Evolutionary conservation across 2,113 vertebrate genomes (phyloP).

Genomic region (Phyllostomus hastatus): DNA sequence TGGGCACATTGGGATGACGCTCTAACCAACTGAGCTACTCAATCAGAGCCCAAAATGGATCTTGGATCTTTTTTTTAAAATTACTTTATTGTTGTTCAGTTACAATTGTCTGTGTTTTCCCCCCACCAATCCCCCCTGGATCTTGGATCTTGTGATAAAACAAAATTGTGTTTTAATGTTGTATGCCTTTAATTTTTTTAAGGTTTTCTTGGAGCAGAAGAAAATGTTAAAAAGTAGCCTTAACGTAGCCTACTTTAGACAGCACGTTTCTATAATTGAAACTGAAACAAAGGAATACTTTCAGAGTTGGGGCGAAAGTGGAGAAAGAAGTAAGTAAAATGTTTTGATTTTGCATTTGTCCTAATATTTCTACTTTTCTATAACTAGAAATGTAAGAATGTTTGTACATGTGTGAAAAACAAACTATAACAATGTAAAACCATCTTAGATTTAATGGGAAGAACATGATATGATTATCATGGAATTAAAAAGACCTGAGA

Average conservation of each 20-base stretch:
- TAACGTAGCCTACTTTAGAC: constrained; percentile 92
- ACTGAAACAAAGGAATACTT: constrained; percentile 95
- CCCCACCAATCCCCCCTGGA: not conserved
- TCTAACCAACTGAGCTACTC: too few species aligned
- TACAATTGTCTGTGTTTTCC: too few species aligned
- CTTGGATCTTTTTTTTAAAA: not conserved
- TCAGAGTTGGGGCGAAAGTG: constrained; percentile 92
- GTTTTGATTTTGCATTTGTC: not conserved
- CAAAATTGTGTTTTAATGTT: constrained; percentile 38
- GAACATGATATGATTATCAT: not conserved
- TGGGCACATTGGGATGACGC: too few species aligned
- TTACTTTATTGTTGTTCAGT: too few species aligned
- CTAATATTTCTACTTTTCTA: not conserved
- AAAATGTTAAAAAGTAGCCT: constrained; percentile 97
- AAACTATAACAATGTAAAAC: not conserved
- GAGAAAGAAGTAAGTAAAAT: constrained; percentile 89
- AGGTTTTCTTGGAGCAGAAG: constrained; percentile 99
- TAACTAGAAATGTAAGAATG: not conserved
- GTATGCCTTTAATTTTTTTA: constrained; percentile 23
- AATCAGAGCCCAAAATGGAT: not conserved
- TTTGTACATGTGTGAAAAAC: not conserved
- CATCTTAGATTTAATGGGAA: not conserved
- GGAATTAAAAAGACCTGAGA: not conserved
- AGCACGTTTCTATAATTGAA: constrained; percentile 92
- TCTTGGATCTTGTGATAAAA: not conserved